These are phyloP conservation scores for Copsychus sechellarum DNA, from an alignment of 2,113 vertebrate genomes.

Conservation along the genomic window DNA sequence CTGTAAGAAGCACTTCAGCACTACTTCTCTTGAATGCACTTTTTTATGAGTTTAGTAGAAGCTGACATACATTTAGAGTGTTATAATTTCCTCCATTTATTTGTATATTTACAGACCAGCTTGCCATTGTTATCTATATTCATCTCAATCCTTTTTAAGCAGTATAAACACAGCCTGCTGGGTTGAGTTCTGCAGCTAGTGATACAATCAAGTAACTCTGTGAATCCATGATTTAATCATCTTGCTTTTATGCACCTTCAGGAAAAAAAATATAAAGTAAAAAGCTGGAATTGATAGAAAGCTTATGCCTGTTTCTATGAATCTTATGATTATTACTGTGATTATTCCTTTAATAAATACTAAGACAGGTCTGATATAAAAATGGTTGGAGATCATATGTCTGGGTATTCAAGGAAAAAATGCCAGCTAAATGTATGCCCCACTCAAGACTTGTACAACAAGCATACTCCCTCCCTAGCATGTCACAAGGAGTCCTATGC, in stretches of 20 bases:
- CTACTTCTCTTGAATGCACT: not conserved
- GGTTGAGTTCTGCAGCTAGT: not conserved
- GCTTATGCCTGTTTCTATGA: not conserved
- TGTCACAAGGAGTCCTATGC: not conserved
- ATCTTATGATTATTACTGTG: not conserved
- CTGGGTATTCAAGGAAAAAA: not conserved
- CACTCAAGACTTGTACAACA: not conserved
- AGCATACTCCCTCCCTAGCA: not conserved
- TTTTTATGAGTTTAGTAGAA: not conserved
- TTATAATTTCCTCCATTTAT: not conserved
- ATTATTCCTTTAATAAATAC: not conserved
- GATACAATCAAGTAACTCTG: not conserved
- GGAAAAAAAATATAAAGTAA: not conserved
- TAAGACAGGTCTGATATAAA: not conserved
- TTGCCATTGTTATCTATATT: not conserved
- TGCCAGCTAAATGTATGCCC: rapidly evolving
- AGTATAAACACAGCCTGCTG: not conserved
- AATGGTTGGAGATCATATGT: not conserved
- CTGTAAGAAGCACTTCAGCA: not conserved
- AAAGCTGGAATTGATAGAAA: not conserved
- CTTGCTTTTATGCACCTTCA: not conserved
- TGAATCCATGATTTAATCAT: not conserved
- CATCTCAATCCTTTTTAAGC: not conserved
- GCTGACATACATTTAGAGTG: not conserved
- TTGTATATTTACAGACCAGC: not conserved